A percentile compares a stretch with the other conserved stretches of the same genome.
Evolutionary conservation across 1,140 invertebrate genomes (phyloP).

Genomic region (Plectrocnemia conspersa): DNA sequence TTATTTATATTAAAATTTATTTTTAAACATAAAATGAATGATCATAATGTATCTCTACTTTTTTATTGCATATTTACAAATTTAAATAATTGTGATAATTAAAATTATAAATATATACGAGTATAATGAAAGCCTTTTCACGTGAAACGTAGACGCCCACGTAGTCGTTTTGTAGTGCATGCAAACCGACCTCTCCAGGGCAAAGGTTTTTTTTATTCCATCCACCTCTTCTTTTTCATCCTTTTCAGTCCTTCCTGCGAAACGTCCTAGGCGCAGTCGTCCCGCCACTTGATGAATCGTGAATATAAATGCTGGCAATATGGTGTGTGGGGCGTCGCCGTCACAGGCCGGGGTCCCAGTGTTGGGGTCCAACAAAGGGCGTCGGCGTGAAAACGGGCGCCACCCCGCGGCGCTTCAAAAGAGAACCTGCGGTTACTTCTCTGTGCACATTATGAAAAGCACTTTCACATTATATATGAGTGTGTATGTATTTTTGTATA

Average conservation of each 20-base stretch:
- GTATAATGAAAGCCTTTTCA: too few relatives aligned
- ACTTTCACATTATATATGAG: too few relatives aligned
- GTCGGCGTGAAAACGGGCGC: neutral
- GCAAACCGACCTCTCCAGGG: neutral
- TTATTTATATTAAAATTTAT: too few relatives aligned
- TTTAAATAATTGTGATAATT: too few relatives aligned
- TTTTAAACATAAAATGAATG: too few relatives aligned
- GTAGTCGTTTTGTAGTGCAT: neutral
- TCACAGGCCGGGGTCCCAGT: neutral
- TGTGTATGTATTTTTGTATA: neutral
- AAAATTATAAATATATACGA: too few relatives aligned
- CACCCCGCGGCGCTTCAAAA: slow-evolving; percentile 1
- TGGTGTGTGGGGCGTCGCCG: neutral
- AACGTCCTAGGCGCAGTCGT: too few relatives aligned
- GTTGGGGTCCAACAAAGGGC: slow-evolving; percentile 21
- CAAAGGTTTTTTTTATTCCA: neutral
- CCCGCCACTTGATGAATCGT: neutral
- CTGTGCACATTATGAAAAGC: slow-evolving; percentile 20
- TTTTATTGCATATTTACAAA: too few relatives aligned
- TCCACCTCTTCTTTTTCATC: too few relatives aligned
- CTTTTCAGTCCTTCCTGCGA: too few relatives aligned
- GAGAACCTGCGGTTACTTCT: slow-evolving; percentile 25
- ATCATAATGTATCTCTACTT: too few relatives aligned
- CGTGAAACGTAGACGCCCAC: too few relatives aligned
- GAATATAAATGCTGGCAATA: slow-evolving; percentile 1